Evolutionary conservation across 2,888 invertebrate genomes (phyloP).

Genomic region (Pseudococcus jackbeardsleyi): DNA sequence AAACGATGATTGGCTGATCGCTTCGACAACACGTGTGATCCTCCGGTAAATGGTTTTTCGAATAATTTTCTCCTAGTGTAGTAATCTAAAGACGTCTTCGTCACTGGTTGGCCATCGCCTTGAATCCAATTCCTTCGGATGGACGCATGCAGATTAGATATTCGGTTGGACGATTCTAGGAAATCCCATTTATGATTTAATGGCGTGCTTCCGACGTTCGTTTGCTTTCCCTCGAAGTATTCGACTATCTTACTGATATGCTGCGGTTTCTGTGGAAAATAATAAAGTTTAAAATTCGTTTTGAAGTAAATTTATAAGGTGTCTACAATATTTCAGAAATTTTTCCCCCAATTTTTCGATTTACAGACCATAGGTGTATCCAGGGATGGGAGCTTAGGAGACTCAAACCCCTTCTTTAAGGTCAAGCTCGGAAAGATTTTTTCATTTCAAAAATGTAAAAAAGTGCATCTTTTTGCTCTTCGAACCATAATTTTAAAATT

Average conservation of each 20-base stretch:
- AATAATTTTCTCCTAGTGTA: slow-evolving; percentile 63
- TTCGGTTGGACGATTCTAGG: slow-evolving; percentile 54
- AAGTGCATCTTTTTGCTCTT: no score
- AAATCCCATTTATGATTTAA: slow-evolving; percentile 65
- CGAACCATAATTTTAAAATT: no score
- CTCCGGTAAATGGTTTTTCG: slow-evolving; percentile 60
- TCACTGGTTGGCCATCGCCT: slow-evolving; percentile 48
- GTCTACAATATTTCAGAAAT: no score
- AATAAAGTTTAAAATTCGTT: slow-evolving; percentile 31
- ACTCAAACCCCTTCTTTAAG: no score
- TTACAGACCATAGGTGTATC: no score
- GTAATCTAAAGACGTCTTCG: slow-evolving; percentile 46
- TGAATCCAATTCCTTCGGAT: slow-evolving; percentile 59
- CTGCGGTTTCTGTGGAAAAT: slow-evolving; percentile 71
- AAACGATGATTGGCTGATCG: slow-evolving; percentile 71
- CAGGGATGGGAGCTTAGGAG: no score
- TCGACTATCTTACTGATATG: slow-evolving; percentile 88
- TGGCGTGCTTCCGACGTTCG: slow-evolving; percentile 59
- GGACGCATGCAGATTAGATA: slow-evolving; percentile 55
- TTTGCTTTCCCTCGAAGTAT: slow-evolving; percentile 84
- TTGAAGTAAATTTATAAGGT: not conserved
- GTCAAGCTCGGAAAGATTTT: no score
- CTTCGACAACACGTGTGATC: slow-evolving; percentile 58
- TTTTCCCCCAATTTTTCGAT: no score
- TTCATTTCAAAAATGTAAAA: no score